Conservation (phyloP, 2,113 vertebrate species). For the Myrmecobius fasciatus region DNA sequence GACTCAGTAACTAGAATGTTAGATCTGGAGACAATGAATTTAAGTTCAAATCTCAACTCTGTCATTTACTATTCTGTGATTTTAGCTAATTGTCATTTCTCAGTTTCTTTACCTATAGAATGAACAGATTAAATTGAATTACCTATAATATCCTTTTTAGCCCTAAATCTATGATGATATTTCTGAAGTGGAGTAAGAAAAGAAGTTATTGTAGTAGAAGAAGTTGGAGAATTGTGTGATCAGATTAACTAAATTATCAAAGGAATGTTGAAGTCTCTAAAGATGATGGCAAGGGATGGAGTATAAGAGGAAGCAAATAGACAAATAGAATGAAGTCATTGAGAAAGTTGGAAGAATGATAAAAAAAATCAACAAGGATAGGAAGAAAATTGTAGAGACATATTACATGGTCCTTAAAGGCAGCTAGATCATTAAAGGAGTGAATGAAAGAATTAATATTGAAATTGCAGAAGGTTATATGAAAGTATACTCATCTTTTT, state of each 20-base stretch:
- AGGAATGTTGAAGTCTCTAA: background rate
- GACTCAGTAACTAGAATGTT: background rate
- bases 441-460: background rate
- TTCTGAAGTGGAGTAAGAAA: too few relatives aligned
- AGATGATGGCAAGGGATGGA: background rate
- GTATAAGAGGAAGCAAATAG: background rate
- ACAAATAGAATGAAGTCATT: background rate
- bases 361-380: background rate
- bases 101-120: background rate
- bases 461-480: background rate
- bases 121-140: background rate
- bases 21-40: background rate
- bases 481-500: background rate
- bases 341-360: background rate
- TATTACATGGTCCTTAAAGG: background rate
- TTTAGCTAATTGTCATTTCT: background rate
- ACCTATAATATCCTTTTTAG: background rate
- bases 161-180: background rate
- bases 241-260: background rate
- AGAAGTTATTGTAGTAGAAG: background rate
- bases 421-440: background rate
- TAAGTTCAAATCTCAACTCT: background rate
- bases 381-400: background rate
- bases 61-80: background rate
- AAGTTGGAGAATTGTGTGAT: background rate